These are phyloP conservation scores for Alosa alosa DNA, from an alignment of 2,113 vertebrate genomes.

Conservation along the genomic window DNA sequence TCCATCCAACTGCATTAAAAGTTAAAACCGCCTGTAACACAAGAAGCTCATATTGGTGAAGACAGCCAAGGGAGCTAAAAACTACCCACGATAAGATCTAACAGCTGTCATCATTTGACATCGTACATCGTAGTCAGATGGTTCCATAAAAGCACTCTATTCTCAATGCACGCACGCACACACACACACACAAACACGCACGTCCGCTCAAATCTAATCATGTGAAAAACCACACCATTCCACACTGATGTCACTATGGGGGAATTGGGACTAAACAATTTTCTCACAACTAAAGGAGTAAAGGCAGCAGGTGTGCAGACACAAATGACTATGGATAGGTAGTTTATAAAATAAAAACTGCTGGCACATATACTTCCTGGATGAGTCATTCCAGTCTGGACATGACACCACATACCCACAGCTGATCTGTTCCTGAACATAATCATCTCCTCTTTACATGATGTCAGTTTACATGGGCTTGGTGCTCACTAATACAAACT, in stretches of 20 bases:
- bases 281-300: too few relatives aligned
- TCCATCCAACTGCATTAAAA: not conserved
- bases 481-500: not conserved
- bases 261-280: too few relatives aligned
- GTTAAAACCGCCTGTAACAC: not conserved
- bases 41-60: not conserved
- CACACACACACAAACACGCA: not conserved
- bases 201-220: too few relatives aligned
- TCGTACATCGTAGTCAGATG: not conserved
- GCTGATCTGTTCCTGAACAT: not conserved
- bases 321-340: not conserved
- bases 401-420: not conserved
- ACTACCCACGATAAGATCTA: not conserved
- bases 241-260: not conserved
- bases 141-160: not conserved
- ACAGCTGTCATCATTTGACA: slow-evolving; percentile 1
- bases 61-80: not conserved
- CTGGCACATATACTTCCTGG: not conserved
- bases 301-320: too few relatives aligned
- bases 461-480: not conserved
- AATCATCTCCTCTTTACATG: not conserved
- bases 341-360: not conserved
- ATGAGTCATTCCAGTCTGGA: not conserved
- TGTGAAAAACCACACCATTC: not conserved
- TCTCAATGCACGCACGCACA: not conserved